Conservation (phyloP, 2,888 invertebrate genomes). For the Corbicula japonica region DNA sequence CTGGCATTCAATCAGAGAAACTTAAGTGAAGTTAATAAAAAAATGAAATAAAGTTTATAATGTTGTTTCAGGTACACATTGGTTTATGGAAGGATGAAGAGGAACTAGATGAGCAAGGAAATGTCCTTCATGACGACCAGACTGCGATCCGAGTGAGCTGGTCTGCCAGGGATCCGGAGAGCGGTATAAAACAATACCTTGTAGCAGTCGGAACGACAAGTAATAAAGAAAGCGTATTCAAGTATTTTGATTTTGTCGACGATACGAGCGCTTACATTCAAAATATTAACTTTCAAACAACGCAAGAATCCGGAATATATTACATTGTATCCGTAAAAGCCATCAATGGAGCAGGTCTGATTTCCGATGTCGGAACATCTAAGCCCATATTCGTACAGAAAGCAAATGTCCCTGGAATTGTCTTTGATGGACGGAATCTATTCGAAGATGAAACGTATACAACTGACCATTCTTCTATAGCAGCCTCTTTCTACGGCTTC, state of each 20-base stretch:
- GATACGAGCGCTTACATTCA: conserved; percentile 50
- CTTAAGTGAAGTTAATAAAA: too few relatives aligned
- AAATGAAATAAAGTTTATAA: background rate
- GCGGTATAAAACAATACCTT: conserved; percentile 62
- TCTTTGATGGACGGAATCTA: conserved; percentile 72
- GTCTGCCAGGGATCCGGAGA: conserved; percentile 70
- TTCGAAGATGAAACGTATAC: conserved; percentile 67
- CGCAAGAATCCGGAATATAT: background rate
- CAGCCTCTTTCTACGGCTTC: conserved; percentile 76
- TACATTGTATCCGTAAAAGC: conserved; percentile 67
- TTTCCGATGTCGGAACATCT: conserved; percentile 52
- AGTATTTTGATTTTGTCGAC: conserved; percentile 42
- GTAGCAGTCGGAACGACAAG: conserved; percentile 65
- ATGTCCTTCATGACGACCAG: conserved; percentile 70
- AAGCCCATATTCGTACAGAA: conserved; percentile 66
- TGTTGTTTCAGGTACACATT: conserved; percentile 26
- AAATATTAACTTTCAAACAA: conserved; percentile 54
- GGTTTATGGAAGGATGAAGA: conserved; percentile 70
- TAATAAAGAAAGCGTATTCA: conserved; percentile 23
- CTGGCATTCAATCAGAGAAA: too few relatives aligned
- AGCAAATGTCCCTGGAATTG: conserved; percentile 70
- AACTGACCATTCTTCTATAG: conserved; percentile 71
- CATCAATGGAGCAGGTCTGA: conserved; percentile 69
- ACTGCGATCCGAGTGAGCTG: conserved; percentile 67
- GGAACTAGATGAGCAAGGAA: conserved; percentile 63